Evolutionary conservation across 2,113 vertebrate genomes (phyloP).

Genomic region (Cyanoramphus novaezelandiae): DNA sequence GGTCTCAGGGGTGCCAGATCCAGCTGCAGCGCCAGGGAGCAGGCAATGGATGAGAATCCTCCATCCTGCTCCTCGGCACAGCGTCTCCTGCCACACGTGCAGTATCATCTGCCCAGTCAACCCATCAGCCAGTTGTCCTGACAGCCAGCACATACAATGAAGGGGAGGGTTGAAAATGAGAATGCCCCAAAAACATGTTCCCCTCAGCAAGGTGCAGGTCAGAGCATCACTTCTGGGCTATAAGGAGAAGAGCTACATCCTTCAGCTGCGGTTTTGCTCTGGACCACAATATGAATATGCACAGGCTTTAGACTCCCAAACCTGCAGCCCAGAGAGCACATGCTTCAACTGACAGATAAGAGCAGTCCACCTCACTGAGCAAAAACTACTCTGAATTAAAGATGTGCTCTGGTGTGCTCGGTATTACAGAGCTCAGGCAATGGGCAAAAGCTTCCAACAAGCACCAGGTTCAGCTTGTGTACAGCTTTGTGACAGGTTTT

Average conservation of each 20-base stretch:
- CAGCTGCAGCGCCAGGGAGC: not conserved
- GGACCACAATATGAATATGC: not conserved
- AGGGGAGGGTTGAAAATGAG: rapidly evolving
- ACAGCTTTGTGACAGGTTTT: not conserved
- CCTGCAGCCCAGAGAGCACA: not conserved
- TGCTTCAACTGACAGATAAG: rapidly evolving
- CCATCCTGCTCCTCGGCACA: not conserved
- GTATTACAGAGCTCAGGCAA: not conserved
- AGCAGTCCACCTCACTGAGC: not conserved
- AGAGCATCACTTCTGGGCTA: not conserved
- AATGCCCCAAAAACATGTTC: rapidly evolving
- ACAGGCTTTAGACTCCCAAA: not conserved
- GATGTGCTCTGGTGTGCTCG: not conserved
- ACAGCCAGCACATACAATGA: not conserved
- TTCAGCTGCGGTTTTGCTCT: not conserved
- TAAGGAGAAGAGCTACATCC: not conserved
- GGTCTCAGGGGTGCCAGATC: not conserved
- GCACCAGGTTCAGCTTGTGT: not conserved
- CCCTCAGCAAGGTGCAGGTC: not conserved
- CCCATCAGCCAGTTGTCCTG: not conserved
- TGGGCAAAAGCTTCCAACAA: not conserved
- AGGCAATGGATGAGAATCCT: rapidly evolving
- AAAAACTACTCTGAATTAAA: not conserved
- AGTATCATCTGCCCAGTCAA: not conserved
- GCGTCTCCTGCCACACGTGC: not conserved